Conservation (phyloP, 2,113 vertebrate species). For the Agelaius tricolor region DNA sequence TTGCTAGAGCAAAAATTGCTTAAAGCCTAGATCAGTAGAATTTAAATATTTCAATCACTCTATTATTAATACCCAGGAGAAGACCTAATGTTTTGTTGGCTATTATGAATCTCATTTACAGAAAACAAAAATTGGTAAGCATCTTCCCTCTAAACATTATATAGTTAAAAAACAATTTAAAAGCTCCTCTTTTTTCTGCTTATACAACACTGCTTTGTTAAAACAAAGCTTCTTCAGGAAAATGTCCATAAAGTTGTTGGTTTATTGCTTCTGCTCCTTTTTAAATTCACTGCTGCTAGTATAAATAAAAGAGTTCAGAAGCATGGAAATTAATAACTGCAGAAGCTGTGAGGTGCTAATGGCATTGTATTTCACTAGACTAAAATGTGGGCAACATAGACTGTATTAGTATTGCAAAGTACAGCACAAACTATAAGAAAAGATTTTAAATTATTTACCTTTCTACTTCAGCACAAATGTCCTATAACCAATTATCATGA, state of each 20-base stretch:
- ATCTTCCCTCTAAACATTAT: not conserved
- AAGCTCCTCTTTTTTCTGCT: not conserved
- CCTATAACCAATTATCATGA: constrained; percentile 83
- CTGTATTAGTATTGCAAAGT: constrained; percentile 15
- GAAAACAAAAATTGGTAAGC: not conserved
- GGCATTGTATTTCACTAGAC: constrained; percentile 5
- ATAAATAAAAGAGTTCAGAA: not conserved
- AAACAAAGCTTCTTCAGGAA: not conserved
- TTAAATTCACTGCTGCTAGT: constrained; percentile 15
- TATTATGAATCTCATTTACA: not conserved
- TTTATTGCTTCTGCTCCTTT: constrained; percentile 12
- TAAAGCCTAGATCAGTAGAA: not conserved
- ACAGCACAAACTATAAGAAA: constrained; percentile 46
- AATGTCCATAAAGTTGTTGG: not conserved
- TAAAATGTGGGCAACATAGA: constrained; percentile 19
- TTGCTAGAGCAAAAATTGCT: not conserved
- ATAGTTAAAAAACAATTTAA: not conserved
- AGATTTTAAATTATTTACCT: constrained; percentile 83
- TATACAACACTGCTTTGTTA: not conserved
- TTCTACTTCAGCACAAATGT: constrained; percentile 79
- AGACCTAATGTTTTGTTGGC: not conserved
- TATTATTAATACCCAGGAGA: not conserved
- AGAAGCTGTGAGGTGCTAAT: constrained; percentile 3
- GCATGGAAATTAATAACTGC: constrained; percentile 8
- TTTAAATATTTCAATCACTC: not conserved